Evolutionary conservation across 2,888 invertebrate genomes (phyloP), one percentile per base, ranked within the genome.

Genomic region (Dromius quadrimaculatus): DNA sequence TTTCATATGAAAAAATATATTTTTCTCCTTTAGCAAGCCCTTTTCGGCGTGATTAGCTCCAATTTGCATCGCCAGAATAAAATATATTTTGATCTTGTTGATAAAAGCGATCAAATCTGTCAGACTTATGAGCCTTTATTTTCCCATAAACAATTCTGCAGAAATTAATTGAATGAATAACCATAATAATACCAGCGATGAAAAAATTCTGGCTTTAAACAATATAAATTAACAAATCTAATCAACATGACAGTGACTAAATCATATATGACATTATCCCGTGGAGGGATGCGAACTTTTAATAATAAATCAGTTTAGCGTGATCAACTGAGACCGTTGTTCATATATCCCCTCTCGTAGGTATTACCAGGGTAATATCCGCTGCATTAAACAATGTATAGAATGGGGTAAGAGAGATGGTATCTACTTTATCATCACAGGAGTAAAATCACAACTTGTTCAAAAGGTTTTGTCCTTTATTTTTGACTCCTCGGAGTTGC

Each of bases 311-410:
- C 47, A 47, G 9, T n/a, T 38, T 2, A n/a, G 5, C 22, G 15
- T 47, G n/a, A 32, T 22, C 57, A 34, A 57, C 32, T 22, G 32
- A 32, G 57, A 57, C 47, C 22, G 32, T 32, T 17, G 28, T 4
- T 22, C 11, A 36, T 23, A 59, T 19, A 36, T 59, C 20, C 59
- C 34, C 19, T 36, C 59, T 59, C 59, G 11, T 59, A 59, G 59
- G 59, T 59, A 59, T 34, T 34, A 23, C 59, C 59, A 36, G 59
- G 20, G 59, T 59, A 59, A 59, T 59, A 59, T 59, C 59, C 59
- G 59, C 36, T 59, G 59, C 34, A 59, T 36, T 59, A 59, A 20
- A 59, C 59, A 59, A 59, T 19, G 23, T 11, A 15, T 17, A 2
- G 11, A 9, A 9, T n/a, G 5, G 28, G n/a, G 34, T 13, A 8